A percentile compares a stretch with the other conserved stretches of the same genome.
phyloP scores from a whole-genome alignment of 2,797 vertebrate genomes.

The Anniella stebbinsi region DNA sequence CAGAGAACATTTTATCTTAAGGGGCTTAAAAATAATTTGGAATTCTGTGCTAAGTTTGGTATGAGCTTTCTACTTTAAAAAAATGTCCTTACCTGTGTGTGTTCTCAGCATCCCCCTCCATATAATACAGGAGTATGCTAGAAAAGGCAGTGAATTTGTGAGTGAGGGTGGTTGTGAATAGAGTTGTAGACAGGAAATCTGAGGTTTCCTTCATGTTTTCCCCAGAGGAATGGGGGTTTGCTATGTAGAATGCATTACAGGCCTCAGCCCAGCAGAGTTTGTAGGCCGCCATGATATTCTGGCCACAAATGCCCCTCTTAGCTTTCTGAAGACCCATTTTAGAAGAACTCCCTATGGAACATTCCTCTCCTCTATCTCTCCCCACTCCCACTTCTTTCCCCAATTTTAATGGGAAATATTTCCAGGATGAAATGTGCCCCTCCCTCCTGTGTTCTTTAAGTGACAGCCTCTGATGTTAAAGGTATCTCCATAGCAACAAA shows the following conservation, averaged over 20 bases:
- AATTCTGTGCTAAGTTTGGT: slow-evolving; percentile 42
- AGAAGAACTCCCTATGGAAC: not conserved
- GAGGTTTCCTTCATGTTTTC: not conserved
- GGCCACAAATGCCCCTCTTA: not conserved
- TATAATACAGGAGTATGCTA: slow-evolving; percentile 13
- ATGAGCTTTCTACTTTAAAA: slow-evolving; percentile 20
- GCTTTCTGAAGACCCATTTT: not conserved
- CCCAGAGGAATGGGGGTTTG: slow-evolving; percentile 5
- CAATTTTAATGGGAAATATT: not conserved
- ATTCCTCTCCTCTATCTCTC: not conserved
- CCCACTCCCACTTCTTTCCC: not conserved
- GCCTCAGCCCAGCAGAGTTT: not conserved
- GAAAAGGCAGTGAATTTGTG: slow-evolving; percentile 10
- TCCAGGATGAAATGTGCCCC: not conserved
- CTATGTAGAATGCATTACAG: slow-evolving; percentile 11
- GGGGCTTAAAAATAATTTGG: slow-evolving; percentile 40
- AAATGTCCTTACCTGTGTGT: not conserved
- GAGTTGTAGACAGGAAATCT: slow-evolving; percentile 12
- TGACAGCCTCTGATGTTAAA: slow-evolving; percentile 46
- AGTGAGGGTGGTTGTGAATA: not conserved
- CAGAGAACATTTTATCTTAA: slow-evolving; percentile 45
- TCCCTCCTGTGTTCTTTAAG: slow-evolving; percentile 41
- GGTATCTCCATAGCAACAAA: slow-evolving; percentile 9
- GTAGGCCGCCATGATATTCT: not conserved
- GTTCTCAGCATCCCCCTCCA: not conserved